These are phyloP conservation scores for Microplitis deprimator DNA, from an alignment of 2,888 invertebrate species.

Conservation along the genomic window DNA sequence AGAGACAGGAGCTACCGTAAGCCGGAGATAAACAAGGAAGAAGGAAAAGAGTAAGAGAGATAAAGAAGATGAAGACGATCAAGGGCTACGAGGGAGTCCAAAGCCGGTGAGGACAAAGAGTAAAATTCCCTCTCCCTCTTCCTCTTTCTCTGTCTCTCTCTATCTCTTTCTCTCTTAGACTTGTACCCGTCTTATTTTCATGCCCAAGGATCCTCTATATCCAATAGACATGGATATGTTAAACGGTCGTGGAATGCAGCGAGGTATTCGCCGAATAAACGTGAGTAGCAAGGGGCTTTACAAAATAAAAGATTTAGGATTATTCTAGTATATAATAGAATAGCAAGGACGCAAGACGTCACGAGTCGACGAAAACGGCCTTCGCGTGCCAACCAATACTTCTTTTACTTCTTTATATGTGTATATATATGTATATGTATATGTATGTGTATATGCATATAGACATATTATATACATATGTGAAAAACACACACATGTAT, in stretches of 20 bases:
- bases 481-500: too few species aligned
- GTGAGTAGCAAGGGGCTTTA: constrained; percentile 37
- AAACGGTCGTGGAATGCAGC: constrained; percentile 63
- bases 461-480: background rate
- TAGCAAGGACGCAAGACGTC: constrained; percentile 7
- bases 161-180: constrained; percentile 3
- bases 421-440: too few species aligned
- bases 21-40: background rate
- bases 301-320: constrained; percentile 1
- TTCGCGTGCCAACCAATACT: constrained; percentile 27
- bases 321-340: background rate
- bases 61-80: constrained; percentile 8
- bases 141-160: background rate
- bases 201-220: constrained; percentile 36
- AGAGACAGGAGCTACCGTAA: background rate
- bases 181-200: constrained; percentile 23
- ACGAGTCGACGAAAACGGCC: constrained; percentile 18
- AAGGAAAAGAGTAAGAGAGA: constrained; percentile 44
- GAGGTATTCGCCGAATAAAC: constrained; percentile 63
- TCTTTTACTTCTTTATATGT: background rate
- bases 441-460: background rate
- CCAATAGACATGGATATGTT: constrained; percentile 61
- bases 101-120: constrained; percentile 48
- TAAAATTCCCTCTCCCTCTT: constrained; percentile 32
- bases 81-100: constrained; percentile 35